A percentile compares a stretch with the other conserved stretches of the same genome.
Conservation (phyloP, 30 jellyfish, hydroid and myxozoan species). For the Cassiopea andromeda region DNA sequence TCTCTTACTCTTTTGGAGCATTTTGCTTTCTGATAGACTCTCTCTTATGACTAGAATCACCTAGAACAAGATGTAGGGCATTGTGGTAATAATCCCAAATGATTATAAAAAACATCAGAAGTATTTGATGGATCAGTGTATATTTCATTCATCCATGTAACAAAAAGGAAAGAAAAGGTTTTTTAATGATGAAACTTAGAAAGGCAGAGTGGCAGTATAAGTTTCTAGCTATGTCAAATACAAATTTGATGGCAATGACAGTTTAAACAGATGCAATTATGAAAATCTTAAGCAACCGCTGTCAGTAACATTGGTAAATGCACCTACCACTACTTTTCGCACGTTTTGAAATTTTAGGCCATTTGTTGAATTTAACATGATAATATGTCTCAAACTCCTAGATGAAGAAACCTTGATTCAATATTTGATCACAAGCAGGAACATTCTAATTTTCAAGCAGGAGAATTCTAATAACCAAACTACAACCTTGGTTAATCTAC, state of each 20-base stretch:
- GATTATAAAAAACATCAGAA: too few species aligned
- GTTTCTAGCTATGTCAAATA: too few species aligned
- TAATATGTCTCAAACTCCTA: constrained; percentile 91
- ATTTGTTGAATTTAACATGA: constrained; percentile 77
- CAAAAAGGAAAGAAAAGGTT: not conserved
- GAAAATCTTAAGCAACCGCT: not conserved
- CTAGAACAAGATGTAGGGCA: not conserved
- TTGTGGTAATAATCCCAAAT: too few species aligned
- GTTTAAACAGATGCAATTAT: not conserved
- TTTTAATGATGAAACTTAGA: too few species aligned
- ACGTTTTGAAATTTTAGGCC: constrained; percentile 91
- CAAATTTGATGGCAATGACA: not conserved
- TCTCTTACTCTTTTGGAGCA: constrained; percentile 27
- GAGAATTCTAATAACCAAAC: not conserved
- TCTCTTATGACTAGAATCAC: constrained; percentile 1
- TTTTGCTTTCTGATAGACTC: constrained; percentile 3
- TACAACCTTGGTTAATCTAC: too few species aligned
- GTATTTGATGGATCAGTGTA: too few species aligned
- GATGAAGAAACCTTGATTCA: not conserved
- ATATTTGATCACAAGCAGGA: not conserved
- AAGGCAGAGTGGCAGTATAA: too few species aligned
- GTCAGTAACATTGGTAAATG: too few species aligned
- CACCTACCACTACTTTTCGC: constrained; percentile 62
- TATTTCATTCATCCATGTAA: not conserved
- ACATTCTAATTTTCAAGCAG: not conserved